Conservation (phyloP, 2,888 invertebrate genomes). For the Nasonovia ribisnigri region DNA sequence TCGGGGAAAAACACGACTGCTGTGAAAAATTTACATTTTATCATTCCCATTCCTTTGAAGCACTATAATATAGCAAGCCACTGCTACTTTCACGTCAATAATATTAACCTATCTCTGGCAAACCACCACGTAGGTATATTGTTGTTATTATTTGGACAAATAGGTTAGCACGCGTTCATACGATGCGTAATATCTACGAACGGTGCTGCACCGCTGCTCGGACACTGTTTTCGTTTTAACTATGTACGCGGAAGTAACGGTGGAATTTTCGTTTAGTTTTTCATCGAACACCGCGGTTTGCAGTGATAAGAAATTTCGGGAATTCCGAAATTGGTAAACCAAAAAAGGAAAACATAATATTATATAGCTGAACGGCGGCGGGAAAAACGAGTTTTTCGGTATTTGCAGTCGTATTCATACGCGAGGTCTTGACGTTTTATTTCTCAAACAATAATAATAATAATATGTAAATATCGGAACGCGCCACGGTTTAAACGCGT, state of each 20-base stretch:
- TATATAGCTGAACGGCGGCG: too few species aligned
- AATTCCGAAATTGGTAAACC: not conserved
- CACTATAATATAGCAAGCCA: not conserved
- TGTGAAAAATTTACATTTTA: conserved; percentile 41
- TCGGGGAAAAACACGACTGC: not conserved
- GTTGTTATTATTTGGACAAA: not conserved
- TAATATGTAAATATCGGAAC: not conserved
- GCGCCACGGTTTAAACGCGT: not conserved
- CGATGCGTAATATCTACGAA: too few species aligned
- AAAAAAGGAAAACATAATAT: not conserved
- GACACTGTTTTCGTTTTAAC: conserved; percentile 12
- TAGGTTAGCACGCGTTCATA: too few species aligned
- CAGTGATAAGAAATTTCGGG: not conserved
- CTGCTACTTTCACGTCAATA: not conserved
- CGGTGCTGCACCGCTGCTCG: too few species aligned
- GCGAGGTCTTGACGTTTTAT: not conserved
- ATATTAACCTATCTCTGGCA: not conserved
- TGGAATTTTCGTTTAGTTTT: not conserved
- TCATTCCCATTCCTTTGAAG: conserved; percentile 36
- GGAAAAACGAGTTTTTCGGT: not conserved
- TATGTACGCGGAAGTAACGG: too few species aligned
- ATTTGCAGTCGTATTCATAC: not conserved
- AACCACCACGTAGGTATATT: not conserved
- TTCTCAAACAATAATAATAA: not conserved
- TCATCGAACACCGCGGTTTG: not conserved